Evolutionary conservation across 2,797 vertebrate genomes (phyloP).

Genomic region (Crenichthys baileyi): DNA sequence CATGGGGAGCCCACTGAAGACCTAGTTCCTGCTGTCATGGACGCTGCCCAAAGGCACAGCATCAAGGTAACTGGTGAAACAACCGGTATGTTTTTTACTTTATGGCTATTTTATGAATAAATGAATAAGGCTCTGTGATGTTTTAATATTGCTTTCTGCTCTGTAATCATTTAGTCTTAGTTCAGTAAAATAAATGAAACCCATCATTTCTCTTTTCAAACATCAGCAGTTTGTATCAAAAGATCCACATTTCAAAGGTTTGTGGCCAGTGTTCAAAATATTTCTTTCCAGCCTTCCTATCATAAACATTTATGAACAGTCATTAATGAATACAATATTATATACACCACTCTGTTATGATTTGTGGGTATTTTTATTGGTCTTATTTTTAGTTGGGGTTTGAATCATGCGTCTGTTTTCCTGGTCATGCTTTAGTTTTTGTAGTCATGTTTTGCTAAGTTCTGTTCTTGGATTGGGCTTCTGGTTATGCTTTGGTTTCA

Average conservation of each 20-base stretch:
- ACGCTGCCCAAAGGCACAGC: conserved; percentile 87
- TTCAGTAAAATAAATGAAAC: not conserved
- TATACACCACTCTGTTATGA: too few relatives aligned
- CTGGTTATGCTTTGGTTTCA: too few relatives aligned
- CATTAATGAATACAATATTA: too few relatives aligned
- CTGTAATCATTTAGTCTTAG: not conserved
- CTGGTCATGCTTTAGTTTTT: too few relatives aligned
- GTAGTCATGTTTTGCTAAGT: too few relatives aligned
- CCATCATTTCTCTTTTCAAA: not conserved
- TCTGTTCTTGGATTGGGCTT: too few relatives aligned
- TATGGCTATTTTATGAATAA: conserved; percentile 50
- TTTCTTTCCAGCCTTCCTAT: too few relatives aligned
- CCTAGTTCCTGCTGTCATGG: conserved; percentile 87
- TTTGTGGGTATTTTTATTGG: too few relatives aligned
- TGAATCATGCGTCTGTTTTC: too few relatives aligned
- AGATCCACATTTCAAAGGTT: not conserved
- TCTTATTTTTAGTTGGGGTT: too few relatives aligned
- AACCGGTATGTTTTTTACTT: conserved; percentile 72
- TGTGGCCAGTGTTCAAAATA: too few relatives aligned
- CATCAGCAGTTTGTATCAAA: not conserved
- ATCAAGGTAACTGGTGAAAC: conserved; percentile 89
- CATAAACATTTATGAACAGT: too few relatives aligned
- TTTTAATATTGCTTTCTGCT: not conserved
- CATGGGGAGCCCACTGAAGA: conserved; percentile 88
- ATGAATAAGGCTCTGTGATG: not conserved